phyloP scores from a whole-genome alignment of 2,888 invertebrate species.

The Drosophila monieri region DNA sequence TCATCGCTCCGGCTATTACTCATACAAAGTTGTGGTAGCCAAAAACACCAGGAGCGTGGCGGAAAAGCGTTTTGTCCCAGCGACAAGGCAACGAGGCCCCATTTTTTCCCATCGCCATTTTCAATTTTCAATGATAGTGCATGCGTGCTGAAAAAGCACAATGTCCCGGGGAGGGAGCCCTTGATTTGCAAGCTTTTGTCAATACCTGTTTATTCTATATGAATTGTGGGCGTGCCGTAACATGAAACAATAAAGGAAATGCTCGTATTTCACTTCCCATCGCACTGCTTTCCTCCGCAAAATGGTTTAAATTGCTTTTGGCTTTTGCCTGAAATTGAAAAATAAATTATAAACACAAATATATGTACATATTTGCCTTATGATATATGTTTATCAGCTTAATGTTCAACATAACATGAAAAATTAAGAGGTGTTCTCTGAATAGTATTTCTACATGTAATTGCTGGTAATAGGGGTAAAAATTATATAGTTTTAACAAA shows the following conservation, averaged over 20 bases:
- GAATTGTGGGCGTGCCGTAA: constrained; percentile 40
- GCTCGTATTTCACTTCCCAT: constrained; percentile 42
- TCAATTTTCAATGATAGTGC: constrained; percentile 35
- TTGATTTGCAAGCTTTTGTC: constrained; percentile 42
- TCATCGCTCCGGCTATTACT: constrained; percentile 26
- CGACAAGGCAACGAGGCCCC: constrained; percentile 31
- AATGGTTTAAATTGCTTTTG: constrained; percentile 40
- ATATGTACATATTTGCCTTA: constrained; percentile 23
- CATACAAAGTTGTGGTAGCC: constrained; percentile 15
- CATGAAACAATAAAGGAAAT: constrained; percentile 41
- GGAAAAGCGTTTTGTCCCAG: constrained; percentile 40
- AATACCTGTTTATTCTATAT: constrained; percentile 40
- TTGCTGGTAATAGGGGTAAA: not conserved
- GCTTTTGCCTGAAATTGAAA: constrained; percentile 38
- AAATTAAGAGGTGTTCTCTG: not conserved
- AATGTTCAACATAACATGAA: not conserved
- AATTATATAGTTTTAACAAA: too few relatives aligned
- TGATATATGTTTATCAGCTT: constrained; percentile 13
- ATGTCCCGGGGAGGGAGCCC: constrained; percentile 22
- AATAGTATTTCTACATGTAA: not conserved
- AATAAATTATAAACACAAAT: constrained; percentile 28
- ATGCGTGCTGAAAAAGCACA: constrained; percentile 39
- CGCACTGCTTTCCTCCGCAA: constrained; percentile 25
- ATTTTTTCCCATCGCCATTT: constrained; percentile 40
- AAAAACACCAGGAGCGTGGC: constrained; percentile 33